Conservation (phyloP, 2,113 vertebrate species). For the Sorex fumeus region DNA sequence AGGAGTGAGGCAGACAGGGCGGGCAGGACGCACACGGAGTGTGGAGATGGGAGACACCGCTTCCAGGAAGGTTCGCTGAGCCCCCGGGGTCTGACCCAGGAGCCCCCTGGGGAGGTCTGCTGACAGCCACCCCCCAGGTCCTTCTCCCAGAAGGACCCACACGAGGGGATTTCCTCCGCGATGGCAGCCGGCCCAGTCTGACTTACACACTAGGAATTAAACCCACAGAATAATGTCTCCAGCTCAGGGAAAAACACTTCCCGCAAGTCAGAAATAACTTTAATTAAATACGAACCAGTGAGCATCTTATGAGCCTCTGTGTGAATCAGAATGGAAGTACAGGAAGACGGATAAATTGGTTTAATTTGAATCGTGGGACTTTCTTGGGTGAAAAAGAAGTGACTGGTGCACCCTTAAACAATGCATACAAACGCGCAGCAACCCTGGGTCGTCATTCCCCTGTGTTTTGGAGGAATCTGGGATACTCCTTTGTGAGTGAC, state of each 20-base stretch:
- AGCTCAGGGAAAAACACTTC: neutral
- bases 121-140: no score
- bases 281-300: slow-evolving; percentile 59
- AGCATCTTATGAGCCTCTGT: slow-evolving; percentile 47
- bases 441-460: slow-evolving; percentile 22
- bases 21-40: no score
- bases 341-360: slow-evolving; percentile 75
- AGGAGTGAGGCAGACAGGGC: no score
- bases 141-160: no score
- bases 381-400: slow-evolving; percentile 50
- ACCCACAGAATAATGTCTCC: neutral
- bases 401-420: slow-evolving; percentile 33
- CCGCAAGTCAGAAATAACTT: slow-evolving; percentile 52
- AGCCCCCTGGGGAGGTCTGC: no score
- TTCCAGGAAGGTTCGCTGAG: no score
- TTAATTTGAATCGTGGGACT: slow-evolving; percentile 64
- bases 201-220: slow-evolving; percentile 6
- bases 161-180: no score
- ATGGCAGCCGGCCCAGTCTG: neutral
- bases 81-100: no score
- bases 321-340: slow-evolving; percentile 67
- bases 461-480: slow-evolving; percentile 44
- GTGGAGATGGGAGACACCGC: no score
- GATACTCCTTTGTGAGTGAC: slow-evolving; percentile 48
- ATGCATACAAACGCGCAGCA: slow-evolving; percentile 46